Conservation (phyloP, 2,797 vertebrate species). For the Sciurus vulgaris region DNA sequence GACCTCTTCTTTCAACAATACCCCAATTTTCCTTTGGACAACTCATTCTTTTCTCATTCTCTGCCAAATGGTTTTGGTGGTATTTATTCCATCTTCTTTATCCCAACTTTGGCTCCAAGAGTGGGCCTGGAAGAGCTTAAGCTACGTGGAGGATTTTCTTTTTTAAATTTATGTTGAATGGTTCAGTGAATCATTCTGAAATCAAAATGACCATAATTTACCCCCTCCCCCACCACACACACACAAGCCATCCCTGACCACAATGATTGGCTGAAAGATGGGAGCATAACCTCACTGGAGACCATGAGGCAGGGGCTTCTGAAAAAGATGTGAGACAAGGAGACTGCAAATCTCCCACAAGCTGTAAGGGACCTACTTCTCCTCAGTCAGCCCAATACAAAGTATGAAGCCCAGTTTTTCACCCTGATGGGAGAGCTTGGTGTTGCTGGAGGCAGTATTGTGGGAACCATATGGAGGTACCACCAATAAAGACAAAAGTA, state of each 20-base stretch:
- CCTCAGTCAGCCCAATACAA: no score
- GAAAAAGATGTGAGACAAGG: not conserved
- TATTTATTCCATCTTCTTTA: not conserved
- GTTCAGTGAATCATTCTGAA: not conserved
- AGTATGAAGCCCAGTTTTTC: not conserved
- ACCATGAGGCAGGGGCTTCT: not conserved
- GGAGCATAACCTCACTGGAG: not conserved
- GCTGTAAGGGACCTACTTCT: not conserved
- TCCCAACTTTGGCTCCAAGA: not conserved
- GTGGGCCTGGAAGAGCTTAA: not conserved
- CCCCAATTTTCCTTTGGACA: not conserved
- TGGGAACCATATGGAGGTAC: fast-evolving
- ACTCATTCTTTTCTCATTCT: not conserved
- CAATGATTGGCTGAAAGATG: not conserved
- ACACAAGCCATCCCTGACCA: not conserved
- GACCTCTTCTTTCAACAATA: not conserved
- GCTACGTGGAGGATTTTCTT: not conserved
- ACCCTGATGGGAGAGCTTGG: not conserved
- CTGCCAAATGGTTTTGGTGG: not conserved
- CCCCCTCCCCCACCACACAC: no score
- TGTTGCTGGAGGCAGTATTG: not conserved
- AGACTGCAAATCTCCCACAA: not conserved
- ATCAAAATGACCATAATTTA: not conserved
- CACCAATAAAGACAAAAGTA: not conserved
- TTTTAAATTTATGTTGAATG: not conserved